Evolutionary conservation across 2,888 invertebrate species (phyloP).

Genomic region (Sclerodermus sp.): DNA sequence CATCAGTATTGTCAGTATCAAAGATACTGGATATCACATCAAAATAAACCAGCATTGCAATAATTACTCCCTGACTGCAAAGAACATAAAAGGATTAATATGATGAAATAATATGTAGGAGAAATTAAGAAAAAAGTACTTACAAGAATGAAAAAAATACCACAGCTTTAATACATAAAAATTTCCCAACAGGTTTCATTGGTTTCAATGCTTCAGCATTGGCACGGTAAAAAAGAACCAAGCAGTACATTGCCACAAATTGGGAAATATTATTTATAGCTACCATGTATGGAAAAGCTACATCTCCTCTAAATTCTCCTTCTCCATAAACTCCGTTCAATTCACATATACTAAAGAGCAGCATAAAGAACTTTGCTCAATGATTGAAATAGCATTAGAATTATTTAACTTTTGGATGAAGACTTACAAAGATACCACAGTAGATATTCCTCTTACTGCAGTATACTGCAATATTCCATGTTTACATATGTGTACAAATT

Average conservation of each 20-base stretch:
- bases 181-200: constrained; percentile 93
- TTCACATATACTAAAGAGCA: constrained; percentile 76
- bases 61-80: constrained; percentile 87
- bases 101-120: background rate
- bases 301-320: constrained; percentile 82
- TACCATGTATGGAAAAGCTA: constrained; percentile 88
- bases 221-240: constrained; percentile 91
- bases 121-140: constrained; percentile 57
- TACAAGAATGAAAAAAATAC: constrained; percentile 98
- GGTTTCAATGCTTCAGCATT: constrained; percentile 84
- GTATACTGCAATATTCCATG: constrained; percentile 97
- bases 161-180: constrained; percentile 95
- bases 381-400: background rate
- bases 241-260: constrained; percentile 94
- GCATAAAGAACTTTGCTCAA: constrained; percentile 9
- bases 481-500: constrained; percentile 92
- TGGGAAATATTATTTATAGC: constrained; percentile 90
- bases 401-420: background rate
- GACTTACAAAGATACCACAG: constrained; percentile 85
- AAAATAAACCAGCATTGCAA: constrained; percentile 83
- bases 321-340: constrained; percentile 85
- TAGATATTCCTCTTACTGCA: constrained; percentile 85
- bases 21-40: constrained; percentile 78
- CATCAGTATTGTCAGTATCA: constrained; percentile 68
- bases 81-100: constrained; percentile 14